Evolutionary conservation across 2,888 invertebrate genomes (phyloP).

Genomic region (Acronicta alni): DNA sequence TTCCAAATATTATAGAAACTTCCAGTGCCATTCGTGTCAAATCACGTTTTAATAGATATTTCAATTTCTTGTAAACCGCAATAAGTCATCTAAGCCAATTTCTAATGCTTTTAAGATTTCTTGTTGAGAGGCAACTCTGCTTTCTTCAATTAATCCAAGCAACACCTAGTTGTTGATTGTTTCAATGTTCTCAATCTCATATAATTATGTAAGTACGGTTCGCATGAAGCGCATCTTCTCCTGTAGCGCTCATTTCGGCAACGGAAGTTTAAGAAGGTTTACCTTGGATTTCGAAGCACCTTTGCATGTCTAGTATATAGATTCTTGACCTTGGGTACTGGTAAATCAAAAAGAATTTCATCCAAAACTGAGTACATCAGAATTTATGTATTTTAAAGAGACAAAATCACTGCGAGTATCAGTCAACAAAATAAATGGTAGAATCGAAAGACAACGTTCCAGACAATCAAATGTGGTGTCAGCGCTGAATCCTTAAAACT

Average conservation of each 20-base stretch:
- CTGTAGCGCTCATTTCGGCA: too few species aligned
- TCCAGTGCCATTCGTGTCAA: slow-evolving; percentile 6
- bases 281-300: too few species aligned
- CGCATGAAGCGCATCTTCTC: too few species aligned
- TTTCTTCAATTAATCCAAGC: slow-evolving; percentile 40
- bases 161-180: slow-evolving; percentile 1
- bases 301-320: too few species aligned
- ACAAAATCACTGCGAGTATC: background rate
- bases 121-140: slow-evolving; percentile 19
- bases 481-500: slow-evolving; percentile 53
- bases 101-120: slow-evolving; percentile 38
- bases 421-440: background rate
- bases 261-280: too few species aligned
- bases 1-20: slow-evolving; percentile 13
- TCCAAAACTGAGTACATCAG: too few species aligned
- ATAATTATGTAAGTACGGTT: too few species aligned
- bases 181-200: background rate
- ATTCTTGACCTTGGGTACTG: too few species aligned
- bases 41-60: slow-evolving; percentile 39
- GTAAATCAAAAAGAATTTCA: background rate
- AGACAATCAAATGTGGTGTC: slow-evolving; percentile 19
- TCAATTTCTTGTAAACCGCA: slow-evolving; percentile 41
- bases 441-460: slow-evolving; percentile 21
- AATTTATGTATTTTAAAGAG: too few species aligned
- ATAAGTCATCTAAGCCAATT: slow-evolving; percentile 33